Evolutionary conservation across 2,113 vertebrate species (phyloP).

Genomic region (Chrysemys picta): DNA sequence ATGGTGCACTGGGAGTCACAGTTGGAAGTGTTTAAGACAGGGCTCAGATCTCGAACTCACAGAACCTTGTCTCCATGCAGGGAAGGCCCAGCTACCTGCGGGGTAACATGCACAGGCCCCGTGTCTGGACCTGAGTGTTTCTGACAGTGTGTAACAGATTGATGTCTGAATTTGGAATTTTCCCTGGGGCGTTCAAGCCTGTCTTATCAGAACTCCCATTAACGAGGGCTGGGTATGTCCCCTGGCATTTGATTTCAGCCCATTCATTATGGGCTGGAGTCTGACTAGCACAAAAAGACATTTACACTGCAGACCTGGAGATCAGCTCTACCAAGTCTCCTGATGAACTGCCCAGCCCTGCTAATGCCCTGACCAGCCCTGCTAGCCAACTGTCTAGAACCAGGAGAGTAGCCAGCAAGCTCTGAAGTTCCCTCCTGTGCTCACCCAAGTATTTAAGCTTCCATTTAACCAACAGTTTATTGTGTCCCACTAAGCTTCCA

Average conservation of each 20-base stretch:
- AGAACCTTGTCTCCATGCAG: not conserved
- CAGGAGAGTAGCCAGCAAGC: too few relatives aligned
- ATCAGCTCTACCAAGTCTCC: not conserved
- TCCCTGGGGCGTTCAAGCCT: not conserved
- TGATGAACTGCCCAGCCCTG: not conserved
- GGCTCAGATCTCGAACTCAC: not conserved
- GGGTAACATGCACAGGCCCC: not conserved
- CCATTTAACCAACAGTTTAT: not conserved
- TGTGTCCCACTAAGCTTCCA: not conserved
- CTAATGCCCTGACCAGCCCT: not conserved
- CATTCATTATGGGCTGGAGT: not conserved
- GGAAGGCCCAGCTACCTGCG: not conserved
- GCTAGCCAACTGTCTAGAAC: not conserved
- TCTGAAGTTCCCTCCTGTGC: not conserved
- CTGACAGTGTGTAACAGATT: not conserved
- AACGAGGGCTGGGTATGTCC: not conserved
- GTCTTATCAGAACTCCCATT: not conserved
- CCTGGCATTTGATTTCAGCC: not conserved
- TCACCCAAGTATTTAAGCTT: not conserved
- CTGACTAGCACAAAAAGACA: not conserved
- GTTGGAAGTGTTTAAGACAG: not conserved
- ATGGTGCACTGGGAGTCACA: not conserved
- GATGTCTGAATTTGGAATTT: not conserved
- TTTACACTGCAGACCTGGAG: not conserved
- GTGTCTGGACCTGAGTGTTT: not conserved